phyloP scores from a whole-genome alignment of 2,888 invertebrate species.

The Pristionchus fissidentatus region DNA sequence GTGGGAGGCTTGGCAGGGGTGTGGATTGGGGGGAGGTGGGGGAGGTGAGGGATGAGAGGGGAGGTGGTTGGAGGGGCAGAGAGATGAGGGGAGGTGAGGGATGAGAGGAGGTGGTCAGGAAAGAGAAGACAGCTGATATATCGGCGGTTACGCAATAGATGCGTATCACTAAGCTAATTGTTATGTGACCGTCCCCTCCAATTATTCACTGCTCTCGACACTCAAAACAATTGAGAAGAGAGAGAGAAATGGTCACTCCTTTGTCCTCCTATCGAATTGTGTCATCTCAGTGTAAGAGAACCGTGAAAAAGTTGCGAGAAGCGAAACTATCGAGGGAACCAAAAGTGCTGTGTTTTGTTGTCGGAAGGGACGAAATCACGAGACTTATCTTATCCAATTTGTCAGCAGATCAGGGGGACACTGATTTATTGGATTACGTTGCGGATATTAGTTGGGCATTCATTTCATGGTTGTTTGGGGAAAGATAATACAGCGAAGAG shows the following conservation, averaged over 20 bases:
- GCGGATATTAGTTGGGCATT: neutral
- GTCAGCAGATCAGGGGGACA: no score
- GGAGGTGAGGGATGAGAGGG: neutral
- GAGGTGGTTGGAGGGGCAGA: neutral
- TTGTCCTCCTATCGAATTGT: slow-evolving; percentile 21
- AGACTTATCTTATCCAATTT: no score
- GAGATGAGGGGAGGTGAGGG: neutral
- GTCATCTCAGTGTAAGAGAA: neutral
- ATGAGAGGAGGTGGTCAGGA: neutral
- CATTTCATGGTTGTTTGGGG: neutral
- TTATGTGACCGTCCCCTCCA: neutral
- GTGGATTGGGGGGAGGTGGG: neutral
- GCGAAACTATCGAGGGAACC: no score
- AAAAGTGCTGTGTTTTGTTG: no score
- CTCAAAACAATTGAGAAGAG: no score
- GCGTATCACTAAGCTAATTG: slow-evolving; percentile 6
- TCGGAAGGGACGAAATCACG: no score
- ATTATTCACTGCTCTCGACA: slow-evolving; percentile 17
- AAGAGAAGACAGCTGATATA: slow-evolving; percentile 20
- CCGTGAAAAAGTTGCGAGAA: neutral
- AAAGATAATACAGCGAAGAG: no score
- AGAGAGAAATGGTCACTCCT: no score
- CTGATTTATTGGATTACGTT: no score
- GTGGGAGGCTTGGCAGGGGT: no score
- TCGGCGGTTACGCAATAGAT: slow-evolving; percentile 1